Evolutionary conservation across 2,797 vertebrate species (phyloP).

Genomic region (Aulostomus chinensis): DNA sequence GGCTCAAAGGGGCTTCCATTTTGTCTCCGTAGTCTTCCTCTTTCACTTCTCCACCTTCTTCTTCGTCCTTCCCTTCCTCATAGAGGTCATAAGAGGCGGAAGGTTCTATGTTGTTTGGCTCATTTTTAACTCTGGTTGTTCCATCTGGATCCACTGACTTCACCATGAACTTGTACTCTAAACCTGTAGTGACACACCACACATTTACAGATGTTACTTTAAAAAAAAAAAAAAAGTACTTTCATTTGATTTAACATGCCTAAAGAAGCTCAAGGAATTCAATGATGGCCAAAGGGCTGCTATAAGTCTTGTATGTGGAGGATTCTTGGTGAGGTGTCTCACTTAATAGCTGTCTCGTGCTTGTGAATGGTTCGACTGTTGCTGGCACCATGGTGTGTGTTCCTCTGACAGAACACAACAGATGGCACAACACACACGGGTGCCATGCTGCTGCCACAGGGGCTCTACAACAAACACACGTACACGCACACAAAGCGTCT

Average conservation of each 20-base stretch:
- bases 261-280: too few relatives aligned
- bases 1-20: slow-evolving; percentile 11
- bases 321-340: slow-evolving; percentile 21
- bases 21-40: slow-evolving; percentile 15
- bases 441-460: slow-evolving; percentile 68
- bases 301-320: too few relatives aligned
- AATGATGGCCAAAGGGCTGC: too few relatives aligned
- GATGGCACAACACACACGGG: slow-evolving; percentile 78
- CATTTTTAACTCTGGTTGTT: slow-evolving; percentile 8
- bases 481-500: slow-evolving; percentile 19
- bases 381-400: slow-evolving; percentile 65
- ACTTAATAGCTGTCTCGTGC: slow-evolving; percentile 45
- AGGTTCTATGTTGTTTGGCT: slow-evolving; percentile 3
- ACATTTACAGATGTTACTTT: background rate
- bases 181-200: slow-evolving; percentile 57
- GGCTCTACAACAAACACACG: slow-evolving; percentile 55
- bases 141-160: slow-evolving; percentile 73
- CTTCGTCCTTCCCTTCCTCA: slow-evolving; percentile 17
- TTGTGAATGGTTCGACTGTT: slow-evolving; percentile 72
- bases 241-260: background rate
- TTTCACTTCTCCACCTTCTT: slow-evolving; percentile 7
- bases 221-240: too few relatives aligned
- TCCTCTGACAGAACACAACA: slow-evolving; percentile 80
- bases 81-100: slow-evolving; percentile 8
- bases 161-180: slow-evolving; percentile 68